Base-by-base conservation (phyloP, 1,140 invertebrate species). In the Pseudomyrmex flavicornis region DNA sequence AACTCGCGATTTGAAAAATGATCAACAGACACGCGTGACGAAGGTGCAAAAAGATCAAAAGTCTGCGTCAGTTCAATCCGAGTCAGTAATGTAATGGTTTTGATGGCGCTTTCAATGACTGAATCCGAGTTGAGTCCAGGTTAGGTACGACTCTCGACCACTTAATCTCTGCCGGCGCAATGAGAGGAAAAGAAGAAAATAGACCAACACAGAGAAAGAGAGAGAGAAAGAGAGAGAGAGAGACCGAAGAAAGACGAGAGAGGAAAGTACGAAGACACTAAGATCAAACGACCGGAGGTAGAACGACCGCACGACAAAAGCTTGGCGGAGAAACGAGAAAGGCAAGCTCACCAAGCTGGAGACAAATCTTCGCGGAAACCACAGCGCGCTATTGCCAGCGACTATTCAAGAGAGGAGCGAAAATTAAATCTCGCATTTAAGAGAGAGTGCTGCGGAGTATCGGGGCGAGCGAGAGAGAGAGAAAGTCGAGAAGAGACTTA, bases 251-350 rank as follows among this genome's bases (percentile, higher is more conserved):
- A 20, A 62, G 63, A 17, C n/a, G 50, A 7, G 4, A 2, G 15
- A 66, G 59, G 20, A 66, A 76, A 76, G 59, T 46, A 35, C 17
- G 20, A 69, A 15, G 54, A 56, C 52, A 79, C 20, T 17, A 66
- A 44, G 65, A 79, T 79, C 76, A 79, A 79, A 79, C 54, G 65
- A 35, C 15, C 44, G n/a, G 5, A 20, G 35, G 22, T 70, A 58
- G 56, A 70, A 79, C 65, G 65, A 70, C 20, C 76, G 44, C 35
- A 17, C 20, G 76, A 79, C 65, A 79, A 79, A 79, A 79, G 76
- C 44, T 70, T 12, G 44, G 52, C 50, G 50, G n/a, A 56, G 75
- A 58, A 17, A 66, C 35, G 75, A 48, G 63, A 61, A 54, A 17
- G 58, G 20, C 26, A 13, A 58, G 35, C 26, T 76, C 1, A 35